Base-by-base conservation (phyloP, 2,113 vertebrate genomes). In the Loxodonta africana region DNA sequence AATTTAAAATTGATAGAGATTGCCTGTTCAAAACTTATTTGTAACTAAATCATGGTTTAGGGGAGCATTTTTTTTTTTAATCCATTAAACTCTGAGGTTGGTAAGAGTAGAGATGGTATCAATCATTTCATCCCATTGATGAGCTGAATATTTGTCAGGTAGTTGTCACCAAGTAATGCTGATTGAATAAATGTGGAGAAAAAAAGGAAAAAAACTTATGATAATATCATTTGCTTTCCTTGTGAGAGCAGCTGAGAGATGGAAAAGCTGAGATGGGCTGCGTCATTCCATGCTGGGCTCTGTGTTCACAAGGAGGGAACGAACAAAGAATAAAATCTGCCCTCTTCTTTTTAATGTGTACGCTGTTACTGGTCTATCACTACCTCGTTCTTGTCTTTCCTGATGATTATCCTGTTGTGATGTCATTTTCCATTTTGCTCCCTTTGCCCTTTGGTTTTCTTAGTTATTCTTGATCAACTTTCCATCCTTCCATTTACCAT, bases 1-100 rank as follows among this genome's bases (percentile, higher is more conserved):
- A 73, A 80, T 95, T 94, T 96, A 60, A 90, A 90, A 69, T 17
- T 26, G 80, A 77, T 37, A 94, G 57, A 78, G 41, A 65, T 20
- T 23, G 17, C 26, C 41, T 82, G 8, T 77, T 10, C 0, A 53
- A 74, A 94, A 51, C 41, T 63, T 84, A 48, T 8, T 74, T 41
- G 48, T n/a, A 76, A 93, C 95, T 65, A 85, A 95, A 80, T 60
- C 21, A 62, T 44, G 71, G 44, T 73, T 83, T 73, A 81, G n/a
- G 44, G 60, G 60, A 8, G 2, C 8, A 23, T 57, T 37, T 17
- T 74, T 67, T 95, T 44, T 57, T 67, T 8, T 41, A 81, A 95
- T 84, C 44, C 51, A 69, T 44, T 92, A 37, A 94, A 90, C n/a
- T 63, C 37, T 67, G 12, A 81, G 37, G 60, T 53, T 90, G 46